These are phyloP conservation scores for Umimayanthus kanabou DNA, from an alignment of 92 coral and sea anemone species.

Conservation along the genomic window DNA sequence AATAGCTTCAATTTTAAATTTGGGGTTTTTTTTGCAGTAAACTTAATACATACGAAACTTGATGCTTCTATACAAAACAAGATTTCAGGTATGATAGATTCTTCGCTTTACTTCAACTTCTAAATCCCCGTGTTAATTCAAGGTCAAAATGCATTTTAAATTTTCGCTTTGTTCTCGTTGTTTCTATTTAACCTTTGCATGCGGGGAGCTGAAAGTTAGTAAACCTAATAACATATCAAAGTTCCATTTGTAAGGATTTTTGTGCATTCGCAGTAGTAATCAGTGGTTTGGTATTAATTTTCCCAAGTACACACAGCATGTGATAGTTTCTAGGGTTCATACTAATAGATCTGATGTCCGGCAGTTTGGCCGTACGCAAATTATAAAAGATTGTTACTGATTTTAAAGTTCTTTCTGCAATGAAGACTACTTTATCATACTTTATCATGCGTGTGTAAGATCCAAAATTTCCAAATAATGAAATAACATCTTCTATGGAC, in stretches of 20 bases:
- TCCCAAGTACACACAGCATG: neutral
- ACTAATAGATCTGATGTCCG: neutral
- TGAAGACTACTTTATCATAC: neutral
- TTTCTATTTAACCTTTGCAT: neutral
- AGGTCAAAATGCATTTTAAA: neutral
- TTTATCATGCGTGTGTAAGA: neutral
- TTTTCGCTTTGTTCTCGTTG: neutral
- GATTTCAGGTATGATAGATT: neutral
- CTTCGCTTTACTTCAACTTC: neutral
- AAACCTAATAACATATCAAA: neutral
- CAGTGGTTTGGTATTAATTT: neutral
- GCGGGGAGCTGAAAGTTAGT: neutral
- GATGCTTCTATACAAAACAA: neutral
- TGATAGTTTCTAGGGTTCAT: neutral
- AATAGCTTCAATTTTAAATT: too few species aligned
- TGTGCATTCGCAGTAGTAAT: neutral
- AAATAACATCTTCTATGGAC: neutral
- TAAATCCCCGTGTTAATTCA: neutral
- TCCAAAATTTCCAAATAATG: neutral
- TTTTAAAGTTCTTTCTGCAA: neutral
- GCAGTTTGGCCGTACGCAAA: too few species aligned
- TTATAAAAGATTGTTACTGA: neutral
- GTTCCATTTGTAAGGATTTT: neutral
- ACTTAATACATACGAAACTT: neutral
- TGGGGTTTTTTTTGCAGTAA: neutral